Evolutionary conservation across 2,797 vertebrate species (phyloP), one percentile per base, ranked within the genome.

Genomic region (Ibycter americanus): DNA sequence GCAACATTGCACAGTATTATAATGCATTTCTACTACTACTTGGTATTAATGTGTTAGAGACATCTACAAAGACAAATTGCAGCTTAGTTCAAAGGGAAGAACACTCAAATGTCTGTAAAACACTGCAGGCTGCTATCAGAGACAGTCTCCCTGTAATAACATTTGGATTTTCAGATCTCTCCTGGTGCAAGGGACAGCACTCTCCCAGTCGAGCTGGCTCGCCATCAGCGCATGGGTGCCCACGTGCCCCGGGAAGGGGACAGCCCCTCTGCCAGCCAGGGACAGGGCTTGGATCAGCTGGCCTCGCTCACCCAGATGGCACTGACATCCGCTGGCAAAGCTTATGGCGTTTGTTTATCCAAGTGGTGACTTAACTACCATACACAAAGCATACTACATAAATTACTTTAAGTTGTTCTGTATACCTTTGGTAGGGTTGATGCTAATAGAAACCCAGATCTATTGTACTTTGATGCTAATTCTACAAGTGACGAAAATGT

Each of bases 1-100:
- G 93, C 92, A 92, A 79, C 93, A 94, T 63, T 13, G 18, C 2
- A 11, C 74, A 40, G 86, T n/a, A 54, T 93, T 92, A 86, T 79
- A 94, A 88, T 51, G 56, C 86, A 73, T 94, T 95, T 89, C 90
- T 63, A 85, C 81, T 80, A 80, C 81, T 80, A 87, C 71, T 87
- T 94, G 78, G 83, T 94, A 94, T 89, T 79, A 90, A 84, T 67
- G 96, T 65, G 77, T 92, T 87, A 52, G 93, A 94, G 86, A 94
- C 78, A 89, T 51, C 74, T 66, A 91, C 94, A 93, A 90, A 95
- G 94, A 96, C 92, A 92, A 94, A 94, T 46, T 34, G 74, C 94
- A 89, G 83, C 81, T 73, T 51, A 67, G 92, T 93, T 96, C 92
- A 89, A 90, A 93, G 89, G 67, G 76, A 96, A 81, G 93, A 94